Evolutionary conservation across 1,140 invertebrate genomes (phyloP).

Genomic region (Berghia stephanieae): DNA sequence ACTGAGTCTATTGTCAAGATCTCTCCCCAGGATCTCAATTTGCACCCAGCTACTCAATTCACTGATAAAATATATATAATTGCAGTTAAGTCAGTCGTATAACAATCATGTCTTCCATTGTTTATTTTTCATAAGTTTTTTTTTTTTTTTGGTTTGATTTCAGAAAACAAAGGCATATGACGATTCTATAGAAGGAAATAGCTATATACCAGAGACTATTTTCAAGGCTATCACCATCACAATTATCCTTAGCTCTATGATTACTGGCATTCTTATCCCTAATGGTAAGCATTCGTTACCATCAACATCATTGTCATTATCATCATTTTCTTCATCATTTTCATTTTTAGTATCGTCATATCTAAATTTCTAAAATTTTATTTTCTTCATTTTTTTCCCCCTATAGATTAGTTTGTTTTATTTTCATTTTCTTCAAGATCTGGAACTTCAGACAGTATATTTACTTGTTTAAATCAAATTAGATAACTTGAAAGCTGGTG

Average conservation of each 20-base stretch:
- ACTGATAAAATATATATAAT: no score
- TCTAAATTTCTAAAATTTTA: no score
- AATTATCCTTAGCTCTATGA: slow-evolving; percentile 80
- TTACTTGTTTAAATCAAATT: no score
- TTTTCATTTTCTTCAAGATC: no score
- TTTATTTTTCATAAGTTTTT: slow-evolving; percentile 12
- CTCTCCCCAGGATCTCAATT: no score
- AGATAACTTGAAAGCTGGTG: no score
- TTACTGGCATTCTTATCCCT: slow-evolving; percentile 73
- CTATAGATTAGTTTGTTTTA: no score
- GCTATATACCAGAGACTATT: slow-evolving; percentile 80
- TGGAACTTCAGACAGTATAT: no score
- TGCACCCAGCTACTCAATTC: no score
- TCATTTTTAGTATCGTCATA: background rate
- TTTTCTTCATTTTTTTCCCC: background rate
- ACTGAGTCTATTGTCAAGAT: no score
- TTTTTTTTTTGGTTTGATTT: slow-evolving; percentile 13
- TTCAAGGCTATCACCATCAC: slow-evolving; percentile 82
- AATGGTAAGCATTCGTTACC: slow-evolving; percentile 68
- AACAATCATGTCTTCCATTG: no score
- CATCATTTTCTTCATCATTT: background rate
- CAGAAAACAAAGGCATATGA: slow-evolving; percentile 53
- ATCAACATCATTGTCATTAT: background rate
- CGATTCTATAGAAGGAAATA: slow-evolving; percentile 69
- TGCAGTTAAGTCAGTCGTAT: no score